Conservation (phyloP, 2,113 vertebrate species). For the Scomber colias region DNA sequence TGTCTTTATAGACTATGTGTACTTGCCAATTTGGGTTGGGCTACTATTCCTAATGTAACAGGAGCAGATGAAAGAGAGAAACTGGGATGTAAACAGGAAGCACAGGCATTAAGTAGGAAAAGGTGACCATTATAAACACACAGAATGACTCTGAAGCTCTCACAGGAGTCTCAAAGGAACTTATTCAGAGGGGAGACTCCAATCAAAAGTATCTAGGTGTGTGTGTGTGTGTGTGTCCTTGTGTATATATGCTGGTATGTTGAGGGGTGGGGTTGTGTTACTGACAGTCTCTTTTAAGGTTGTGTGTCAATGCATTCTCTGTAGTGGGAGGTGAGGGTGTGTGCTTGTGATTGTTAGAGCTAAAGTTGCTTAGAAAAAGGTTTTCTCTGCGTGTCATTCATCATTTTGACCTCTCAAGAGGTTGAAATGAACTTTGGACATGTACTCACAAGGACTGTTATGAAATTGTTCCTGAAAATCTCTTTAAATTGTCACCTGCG, state of each 20-base stretch:
- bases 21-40: too few species aligned
- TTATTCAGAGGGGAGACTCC: slow-evolving; percentile 51
- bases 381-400: slow-evolving; percentile 17
- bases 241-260: slow-evolving; percentile 23
- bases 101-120: slow-evolving; percentile 16
- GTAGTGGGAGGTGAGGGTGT: slow-evolving; percentile 32
- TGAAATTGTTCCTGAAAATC: slow-evolving; percentile 3
- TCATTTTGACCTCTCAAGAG: slow-evolving; percentile 2
- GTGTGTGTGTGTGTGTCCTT: background rate
- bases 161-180: slow-evolving; percentile 41
- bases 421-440: slow-evolving; percentile 14
- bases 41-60: too few species aligned
- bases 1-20: too few species aligned
- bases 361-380: background rate
- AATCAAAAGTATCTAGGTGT: slow-evolving; percentile 22
- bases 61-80: background rate
- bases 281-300: slow-evolving; percentile 40
- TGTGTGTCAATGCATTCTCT: slow-evolving; percentile 39
- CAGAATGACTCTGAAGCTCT: background rate
- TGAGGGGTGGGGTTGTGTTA: slow-evolving; percentile 44
- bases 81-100: slow-evolving; percentile 1
- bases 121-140: slow-evolving; percentile 28
- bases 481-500: slow-evolving; percentile 13
- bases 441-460: background rate
- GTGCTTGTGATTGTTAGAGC: slow-evolving; percentile 16